Evolutionary conservation across 2,113 vertebrate species (phyloP), one percentile per base, ranked within the genome.

Genomic region (Passer montanus): DNA sequence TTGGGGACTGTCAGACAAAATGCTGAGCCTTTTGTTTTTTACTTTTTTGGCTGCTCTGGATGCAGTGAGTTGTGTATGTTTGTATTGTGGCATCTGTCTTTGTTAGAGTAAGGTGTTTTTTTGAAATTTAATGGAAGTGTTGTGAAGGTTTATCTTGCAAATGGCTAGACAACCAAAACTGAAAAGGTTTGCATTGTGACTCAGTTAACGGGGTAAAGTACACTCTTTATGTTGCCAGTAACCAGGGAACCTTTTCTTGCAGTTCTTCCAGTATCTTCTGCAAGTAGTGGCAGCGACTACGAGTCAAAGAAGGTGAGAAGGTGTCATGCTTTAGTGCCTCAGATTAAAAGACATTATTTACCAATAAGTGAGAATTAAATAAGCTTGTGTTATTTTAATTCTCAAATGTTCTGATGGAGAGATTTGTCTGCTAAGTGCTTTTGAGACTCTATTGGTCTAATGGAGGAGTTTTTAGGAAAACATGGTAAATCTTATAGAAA

Each of bases 201-300:
- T 47, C 22, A 10, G 26, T 43, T 43, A 43, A 35, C 21, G 76
- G 46, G 14, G 4, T n/a, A 30, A 74, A 26, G 8, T 6, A 18
- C 3, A 4, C 3, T 4, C 4, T 64, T 53, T 5, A 13, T 0
- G 0, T 15, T 39, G 21, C 53, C 20, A 44, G 37, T 75, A 78
- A 78, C 35, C 6, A 21, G 21, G 18, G 16, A 53, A 80, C 6
- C 11, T 91, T 93, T 91, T 89, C 8, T 81, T 94, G 56, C 43
- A 98, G 98, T 98, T 37, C 95, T 98, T 89, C 97, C 98, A 5
- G 26, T 93, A 27, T 97, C 96, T 69, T 95, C 97, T 0, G 11
- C 86, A 84, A 97, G 97, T 11, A 97, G 96, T 3, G 62, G 69
- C 84, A 97, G 95, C 2, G 97, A 96, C 58, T 10, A 23, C 1